Base-by-base conservation (phyloP, 1,140 invertebrate genomes). In the Zaprionus kolodkinae region DNA sequence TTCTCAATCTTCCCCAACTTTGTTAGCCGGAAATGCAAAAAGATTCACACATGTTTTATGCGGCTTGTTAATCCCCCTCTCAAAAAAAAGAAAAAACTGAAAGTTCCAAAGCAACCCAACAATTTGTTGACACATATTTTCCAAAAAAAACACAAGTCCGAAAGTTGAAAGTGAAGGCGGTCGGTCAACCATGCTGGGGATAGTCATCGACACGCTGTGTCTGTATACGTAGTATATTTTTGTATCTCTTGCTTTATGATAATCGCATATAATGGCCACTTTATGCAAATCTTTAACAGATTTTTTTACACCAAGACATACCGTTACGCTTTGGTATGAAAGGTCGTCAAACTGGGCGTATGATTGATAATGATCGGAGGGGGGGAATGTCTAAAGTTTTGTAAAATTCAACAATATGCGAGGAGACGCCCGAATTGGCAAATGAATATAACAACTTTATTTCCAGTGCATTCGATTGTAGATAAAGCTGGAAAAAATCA, bases 231-330 rank as follows among this genome's bases (percentile, higher is more conserved):
- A n/a, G n/a, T n/a, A n/a, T n/a, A n/a, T n/a, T n/a, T n/a, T n/a
- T n/a, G n/a, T 30, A 30, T 30, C 27, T 30, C 27, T 30, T 81
- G 73, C 50, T 52, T 79, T 79, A 79, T 81, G 65, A 78, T 76
- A 86, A 82, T 87, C 72, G 62, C 76, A 81, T 59, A 82, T 86
- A 79, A 82, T 87, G 63, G 70, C 62, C 36, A 73, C 50, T 82
- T 86, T 86, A 86, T 86, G 83, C 79, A 82, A 86, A 86, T 86
- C 59, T 21, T 25, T 27, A 27, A 63, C 63, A 50, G 25, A 67
- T 63, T 82, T 78, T 30, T 30, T 30, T 30, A 6, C 3, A 30
- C 27, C 27, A 4, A 30, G 27, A 30, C 27, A 3, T 30, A 30
- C 27, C 27, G 27, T 30, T 82, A 71, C 62, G 27, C 36, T 60